Evolutionary conservation across 2,797 vertebrate genomes (phyloP), one percentile per base, ranked within the genome.

Genomic region (Enteromius trimaculatus): DNA sequence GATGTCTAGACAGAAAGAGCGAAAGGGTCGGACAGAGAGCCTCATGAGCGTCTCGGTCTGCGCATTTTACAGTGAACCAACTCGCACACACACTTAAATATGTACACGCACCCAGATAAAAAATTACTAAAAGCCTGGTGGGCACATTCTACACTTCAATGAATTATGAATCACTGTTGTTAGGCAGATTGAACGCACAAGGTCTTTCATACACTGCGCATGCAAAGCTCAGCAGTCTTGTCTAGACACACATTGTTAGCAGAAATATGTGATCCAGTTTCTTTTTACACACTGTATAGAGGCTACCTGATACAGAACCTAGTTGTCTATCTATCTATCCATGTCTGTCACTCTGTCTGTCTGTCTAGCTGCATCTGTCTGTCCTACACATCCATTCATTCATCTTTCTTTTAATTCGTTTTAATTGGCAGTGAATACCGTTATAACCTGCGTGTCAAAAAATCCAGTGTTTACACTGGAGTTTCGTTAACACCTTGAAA

Each of bases 131-230:
- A 84, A 81, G 76, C 77, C 77, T 70, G 68, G n/a, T 60, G 42
- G 60, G 76, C 60, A 74, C 53, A 31, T 70, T 71, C 72, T 70
- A 77, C 71, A 72, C 79, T 68, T 72, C 75, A 71, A 82, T 88
- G 58, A 88, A 88, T 85, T 84, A 88, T 88, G 81, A 82, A 77
- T 87, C 76, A 85, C 77, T 70, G 72, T 85, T 64, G 65, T 79
- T 60, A 64, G 81, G n/a, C 83, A 75, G 51, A 60, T 79, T 64
- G 17, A 53, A 66, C 14, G 44, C 69, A 49, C 9, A 34, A 53
- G 55, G 66, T 72, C 77, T 55, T 86, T 64, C 69, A 77, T 77
- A 82, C 39, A n/a, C 39, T 39, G 16, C 66, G 60, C 78, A 81
- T 71, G 58, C 71, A 69, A 31, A 70, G 62, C 49, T 80, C 72